phyloP scores from a whole-genome alignment of 2,113 vertebrate species.

The Ctenomys sociabilis region DNA sequence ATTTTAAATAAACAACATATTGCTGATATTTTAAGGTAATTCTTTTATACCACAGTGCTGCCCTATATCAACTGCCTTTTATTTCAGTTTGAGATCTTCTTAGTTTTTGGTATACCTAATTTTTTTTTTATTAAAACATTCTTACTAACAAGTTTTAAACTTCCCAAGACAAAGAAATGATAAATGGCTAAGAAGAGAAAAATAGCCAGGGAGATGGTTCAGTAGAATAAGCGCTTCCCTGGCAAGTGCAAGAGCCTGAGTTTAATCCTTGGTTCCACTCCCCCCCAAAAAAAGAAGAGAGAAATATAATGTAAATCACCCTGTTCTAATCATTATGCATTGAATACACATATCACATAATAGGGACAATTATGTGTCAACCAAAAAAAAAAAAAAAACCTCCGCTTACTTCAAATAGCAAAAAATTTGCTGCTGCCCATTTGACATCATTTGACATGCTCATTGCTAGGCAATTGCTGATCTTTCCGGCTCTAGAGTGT shows the following conservation, averaged over 20 bases:
- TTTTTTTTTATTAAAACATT: background rate
- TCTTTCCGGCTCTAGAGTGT: background rate
- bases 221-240: no score
- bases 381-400: background rate
- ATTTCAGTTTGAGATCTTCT: background rate
- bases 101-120: background rate
- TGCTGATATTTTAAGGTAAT: background rate
- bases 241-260: no score
- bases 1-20: background rate
- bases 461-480: background rate
- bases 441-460: background rate
- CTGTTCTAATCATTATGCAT: background rate
- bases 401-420: background rate
- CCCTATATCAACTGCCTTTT: background rate
- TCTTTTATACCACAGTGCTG: background rate
- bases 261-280: no score
- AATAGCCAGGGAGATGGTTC: no score
- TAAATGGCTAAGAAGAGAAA: background rate
- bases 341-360: background rate
- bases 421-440: background rate
- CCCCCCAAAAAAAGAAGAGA: no score
- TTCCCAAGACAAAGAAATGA: background rate
- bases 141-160: background rate
- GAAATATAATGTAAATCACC: background rate
- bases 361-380: background rate